Evolutionary conservation across 2,888 invertebrate species (phyloP).

Genomic region (Tridacna gigas): DNA sequence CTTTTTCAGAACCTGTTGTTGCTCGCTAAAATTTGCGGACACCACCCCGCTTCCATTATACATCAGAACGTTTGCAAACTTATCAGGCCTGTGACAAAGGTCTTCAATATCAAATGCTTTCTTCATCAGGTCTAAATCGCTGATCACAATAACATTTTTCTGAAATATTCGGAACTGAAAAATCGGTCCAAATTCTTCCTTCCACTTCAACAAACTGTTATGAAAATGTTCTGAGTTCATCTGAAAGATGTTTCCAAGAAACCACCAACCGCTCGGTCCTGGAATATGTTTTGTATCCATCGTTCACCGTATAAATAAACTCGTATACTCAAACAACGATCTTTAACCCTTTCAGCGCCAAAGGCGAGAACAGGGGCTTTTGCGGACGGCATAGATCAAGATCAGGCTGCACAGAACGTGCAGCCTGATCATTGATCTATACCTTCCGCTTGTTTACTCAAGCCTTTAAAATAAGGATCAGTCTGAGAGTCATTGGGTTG

Average conservation of each 20-base stretch:
- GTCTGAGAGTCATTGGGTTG: no score
- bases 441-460: no score
- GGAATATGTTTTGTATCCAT: background rate
- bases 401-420: no score
- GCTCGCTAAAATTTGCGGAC: background rate
- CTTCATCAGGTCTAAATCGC: background rate
- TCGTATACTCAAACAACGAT: no score
- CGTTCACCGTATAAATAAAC: no score
- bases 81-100: constrained; percentile 4
- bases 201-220: background rate
- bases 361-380: no score
- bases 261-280: background rate
- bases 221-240: constrained; percentile 8
- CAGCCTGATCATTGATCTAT: no score
- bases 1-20: background rate
- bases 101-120: constrained; percentile 14
- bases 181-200: constrained; percentile 17
- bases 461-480: no score
- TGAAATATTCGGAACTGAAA: background rate
- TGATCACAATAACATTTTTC: constrained; percentile 5
- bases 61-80: background rate
- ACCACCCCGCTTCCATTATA: background rate
- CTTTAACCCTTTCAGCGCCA: no score
- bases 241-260: background rate
- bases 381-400: no score